Evolutionary conservation across 2,888 invertebrate genomes (phyloP), one percentile per base, ranked within the genome.

Genomic region (Pterobdella sp.): DNA sequence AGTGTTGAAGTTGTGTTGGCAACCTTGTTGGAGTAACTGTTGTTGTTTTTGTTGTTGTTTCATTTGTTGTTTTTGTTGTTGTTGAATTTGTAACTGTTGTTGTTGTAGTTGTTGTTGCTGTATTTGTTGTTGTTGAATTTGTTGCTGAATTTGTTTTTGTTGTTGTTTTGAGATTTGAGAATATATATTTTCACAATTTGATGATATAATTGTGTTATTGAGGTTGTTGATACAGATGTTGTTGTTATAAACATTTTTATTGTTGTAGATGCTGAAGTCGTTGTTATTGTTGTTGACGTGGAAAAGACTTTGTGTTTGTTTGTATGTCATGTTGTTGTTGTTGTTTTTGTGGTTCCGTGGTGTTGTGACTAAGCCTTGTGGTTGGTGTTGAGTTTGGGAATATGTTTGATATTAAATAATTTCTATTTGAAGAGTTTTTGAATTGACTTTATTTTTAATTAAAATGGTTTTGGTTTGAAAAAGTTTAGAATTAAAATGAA

Each of bases 261-360:
- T 65, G 65, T 4, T 65, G 65, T 65, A 34, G 32, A 0, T 63
- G 71, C 32, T 35, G 35, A 29, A 63, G 35, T 52, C 26, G 36
- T 63, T 71, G 71, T 63, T 35, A 36, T 3, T n/a, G 68, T 68
- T n/a, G 18, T 68, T 34, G 37, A 35, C 68, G 37, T 35, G 34
- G 63, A 67, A 72, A 14, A 68, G 26, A 4, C 36, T n/a, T 22
- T 72, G 72, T 2, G 35, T 29, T 68, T 77, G 79, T 14, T 76
- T 74, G 32, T 65, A n/a, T 3, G 34, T 3, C n/a, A n/a, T n/a
- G 65, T 29, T n/a, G 29, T 7, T 34, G n/a, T 26, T 63, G 29
- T 31, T 31, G 26, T 71, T 71, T n/a, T 63, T 71, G 69, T 76
- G 77, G 35, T 76, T 77, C 31, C 80, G 76, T 1, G 80, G 80